Percentiles rank a stretch among this genome's conserved stretches.
Conservation (phyloP, 2,797 vertebrate genomes). For the Sebastes oblongus region DNA sequence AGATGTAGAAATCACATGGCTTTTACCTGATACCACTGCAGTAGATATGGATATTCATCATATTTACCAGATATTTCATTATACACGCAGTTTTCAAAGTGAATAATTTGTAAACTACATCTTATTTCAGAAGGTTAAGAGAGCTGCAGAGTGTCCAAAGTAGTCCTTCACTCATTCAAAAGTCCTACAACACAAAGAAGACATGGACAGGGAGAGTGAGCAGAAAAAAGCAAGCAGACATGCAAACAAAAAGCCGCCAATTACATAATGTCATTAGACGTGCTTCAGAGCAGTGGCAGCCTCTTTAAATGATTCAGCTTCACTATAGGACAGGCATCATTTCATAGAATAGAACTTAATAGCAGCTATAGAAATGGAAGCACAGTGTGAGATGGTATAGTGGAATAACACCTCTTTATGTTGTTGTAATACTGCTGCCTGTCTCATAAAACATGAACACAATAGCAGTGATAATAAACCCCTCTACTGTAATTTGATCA, state of each 20-base stretch:
- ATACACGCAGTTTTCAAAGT: not conserved
- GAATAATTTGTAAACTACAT: not conserved
- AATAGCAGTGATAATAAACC: slow-evolving; percentile 2
- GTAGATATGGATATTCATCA: not conserved
- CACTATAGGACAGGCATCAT: slow-evolving; percentile 2
- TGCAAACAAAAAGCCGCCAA: slow-evolving; percentile 46
- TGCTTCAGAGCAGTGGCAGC: slow-evolving; percentile 24
- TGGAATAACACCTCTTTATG: slow-evolving; percentile 12
- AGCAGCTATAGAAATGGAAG: slow-evolving; percentile 22
- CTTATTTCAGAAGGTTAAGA: not conserved
- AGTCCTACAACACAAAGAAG: not conserved
- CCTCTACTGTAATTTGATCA: not conserved
- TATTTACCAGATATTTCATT: not conserved
- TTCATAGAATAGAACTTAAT: slow-evolving; percentile 28
- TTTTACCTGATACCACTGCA: not conserved
- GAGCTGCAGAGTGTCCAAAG: not conserved
- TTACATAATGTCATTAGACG: slow-evolving; percentile 44
- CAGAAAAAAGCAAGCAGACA: slow-evolving; percentile 22
- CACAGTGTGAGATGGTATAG: not conserved
- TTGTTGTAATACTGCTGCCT: not conserved
- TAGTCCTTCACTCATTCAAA: not conserved
- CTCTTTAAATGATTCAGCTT: slow-evolving; percentile 26
- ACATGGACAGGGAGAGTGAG: not conserved
- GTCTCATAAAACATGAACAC: slow-evolving; percentile 10
- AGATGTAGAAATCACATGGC: not conserved